These are phyloP conservation scores for Abrostola triplasia DNA, from an alignment of 2,888 invertebrate species.

Conservation along the genomic window DNA sequence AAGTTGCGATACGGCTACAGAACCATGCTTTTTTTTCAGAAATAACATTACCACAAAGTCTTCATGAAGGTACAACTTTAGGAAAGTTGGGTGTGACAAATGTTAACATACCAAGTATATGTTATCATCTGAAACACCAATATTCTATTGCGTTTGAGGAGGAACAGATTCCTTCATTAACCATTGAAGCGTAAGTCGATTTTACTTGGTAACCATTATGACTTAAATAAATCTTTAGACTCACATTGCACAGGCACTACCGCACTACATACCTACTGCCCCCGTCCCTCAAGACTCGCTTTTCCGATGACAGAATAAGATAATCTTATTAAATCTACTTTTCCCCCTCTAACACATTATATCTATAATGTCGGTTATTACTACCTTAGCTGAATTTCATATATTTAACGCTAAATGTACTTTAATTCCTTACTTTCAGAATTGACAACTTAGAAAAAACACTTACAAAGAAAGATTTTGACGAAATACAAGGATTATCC, in stretches of 20 bases:
- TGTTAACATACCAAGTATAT: constrained; percentile 18
- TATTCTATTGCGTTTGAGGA: constrained; percentile 24
- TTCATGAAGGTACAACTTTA: constrained; percentile 22
- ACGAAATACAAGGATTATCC: constrained; percentile 32
- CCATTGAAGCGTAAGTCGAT: constrained; percentile 31
- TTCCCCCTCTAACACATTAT: no score
- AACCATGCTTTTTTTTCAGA: constrained; percentile 12
- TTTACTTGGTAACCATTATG: neutral
- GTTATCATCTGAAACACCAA: constrained; percentile 9
- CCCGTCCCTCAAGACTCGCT: neutral
- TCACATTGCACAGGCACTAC: neutral
- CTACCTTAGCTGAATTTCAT: neutral
- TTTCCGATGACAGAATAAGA: no score
- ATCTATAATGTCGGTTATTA: neutral
- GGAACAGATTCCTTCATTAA: constrained; percentile 24
- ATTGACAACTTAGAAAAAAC: constrained; percentile 27
- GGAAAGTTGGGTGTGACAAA: constrained; percentile 27
- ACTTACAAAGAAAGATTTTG: constrained; percentile 26
- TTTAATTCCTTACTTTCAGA: constrained; percentile 14
- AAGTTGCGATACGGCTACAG: neutral
- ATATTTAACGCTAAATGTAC: neutral
- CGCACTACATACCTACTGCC: no score
- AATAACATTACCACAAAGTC: constrained; percentile 3
- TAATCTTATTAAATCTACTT: no score
- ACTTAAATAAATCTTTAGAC: neutral